Conservation (phyloP, 2,113 vertebrate genomes). For the Cochlearius cochlearius region DNA sequence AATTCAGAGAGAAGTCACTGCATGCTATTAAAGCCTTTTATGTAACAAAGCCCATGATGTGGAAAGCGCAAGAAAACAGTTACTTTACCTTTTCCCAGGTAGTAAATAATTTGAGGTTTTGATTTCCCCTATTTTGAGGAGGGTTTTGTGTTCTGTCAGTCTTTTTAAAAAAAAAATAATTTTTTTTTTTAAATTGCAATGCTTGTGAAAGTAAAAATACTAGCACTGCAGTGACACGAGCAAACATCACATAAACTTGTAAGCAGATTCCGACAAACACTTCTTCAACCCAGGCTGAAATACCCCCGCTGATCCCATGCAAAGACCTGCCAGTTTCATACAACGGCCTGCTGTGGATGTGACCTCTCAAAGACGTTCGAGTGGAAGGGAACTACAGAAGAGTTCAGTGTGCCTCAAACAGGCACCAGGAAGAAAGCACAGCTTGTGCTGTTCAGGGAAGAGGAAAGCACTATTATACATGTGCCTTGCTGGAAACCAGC, state of each 20-base stretch:
- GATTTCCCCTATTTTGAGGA: not conserved
- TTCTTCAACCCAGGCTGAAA: not conserved
- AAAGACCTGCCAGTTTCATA: conserved; percentile 11
- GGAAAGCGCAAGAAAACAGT: not conserved
- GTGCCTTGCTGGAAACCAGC: conserved; percentile 33
- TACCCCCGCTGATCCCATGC: conserved; percentile 14
- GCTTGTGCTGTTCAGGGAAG: not conserved
- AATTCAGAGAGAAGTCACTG: not conserved
- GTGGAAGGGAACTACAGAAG: conserved; percentile 11
- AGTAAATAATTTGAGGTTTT: not conserved
- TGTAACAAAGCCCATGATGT: not conserved
- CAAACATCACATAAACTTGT: not conserved
- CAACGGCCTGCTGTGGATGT: conserved; percentile 29
- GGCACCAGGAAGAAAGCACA: conserved; percentile 29
- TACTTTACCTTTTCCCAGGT: not conserved
- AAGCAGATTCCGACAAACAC: not conserved
- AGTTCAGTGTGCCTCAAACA: conserved; percentile 13
- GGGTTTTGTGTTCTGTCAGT: not conserved
- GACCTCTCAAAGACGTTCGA: conserved; percentile 38
- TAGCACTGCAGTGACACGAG: not conserved
- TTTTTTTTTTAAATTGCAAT: not conserved
- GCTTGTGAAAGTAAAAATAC: not conserved
- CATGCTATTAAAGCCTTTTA: not conserved
- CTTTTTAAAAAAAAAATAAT: not conserved
- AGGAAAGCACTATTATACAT: not conserved